Conservation (phyloP, 2,797 vertebrate species). For the Syngnathus acus region DNA sequence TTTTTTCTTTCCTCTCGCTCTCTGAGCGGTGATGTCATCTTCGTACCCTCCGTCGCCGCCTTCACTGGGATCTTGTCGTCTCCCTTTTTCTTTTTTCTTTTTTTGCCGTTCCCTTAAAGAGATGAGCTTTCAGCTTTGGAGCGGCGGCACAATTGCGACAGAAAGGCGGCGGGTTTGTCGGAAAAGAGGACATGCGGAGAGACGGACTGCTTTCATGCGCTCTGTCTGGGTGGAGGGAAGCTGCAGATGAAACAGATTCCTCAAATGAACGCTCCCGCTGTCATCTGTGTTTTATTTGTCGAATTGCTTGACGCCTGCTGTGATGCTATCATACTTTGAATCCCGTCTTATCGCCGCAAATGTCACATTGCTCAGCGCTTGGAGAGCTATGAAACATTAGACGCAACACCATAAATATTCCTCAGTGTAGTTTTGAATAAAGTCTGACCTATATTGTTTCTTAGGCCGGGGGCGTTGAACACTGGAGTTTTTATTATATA, state of each 20-base stretch:
- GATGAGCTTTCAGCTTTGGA: conserved; percentile 31
- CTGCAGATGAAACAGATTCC: conserved; percentile 33
- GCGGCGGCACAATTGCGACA: conserved; percentile 38
- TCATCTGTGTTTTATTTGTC: conserved; percentile 46
- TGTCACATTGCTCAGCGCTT: conserved; percentile 30
- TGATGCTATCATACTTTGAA: conserved; percentile 33
- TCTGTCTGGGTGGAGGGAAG: conserved; percentile 43
- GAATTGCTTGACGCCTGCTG: conserved; percentile 29
- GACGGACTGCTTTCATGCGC: conserved; percentile 51
- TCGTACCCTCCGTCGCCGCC: conserved; percentile 26
- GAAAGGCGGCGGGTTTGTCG: conserved; percentile 36
- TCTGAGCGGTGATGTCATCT: conserved; percentile 57
- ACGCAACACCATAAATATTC: conserved; percentile 16
- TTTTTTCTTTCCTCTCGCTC: conserved; percentile 27
- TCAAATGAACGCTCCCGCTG: conserved; percentile 30
- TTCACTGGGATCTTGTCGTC: neutral
- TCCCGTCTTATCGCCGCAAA: conserved; percentile 37
- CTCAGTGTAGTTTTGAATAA: conserved; percentile 5
- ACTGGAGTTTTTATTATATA: too few species aligned
- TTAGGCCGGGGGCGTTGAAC: neutral
- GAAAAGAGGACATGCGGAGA: conserved; percentile 40
- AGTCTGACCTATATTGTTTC: neutral
- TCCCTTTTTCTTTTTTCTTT: conserved; percentile 31
- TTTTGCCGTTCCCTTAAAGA: conserved; percentile 20
- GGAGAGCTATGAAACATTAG: neutral